A percentile compares a stretch with the other conserved stretches of the same genome.
phyloP scores from a whole-genome alignment of 2,113 vertebrate genomes.

The Prunella himalayana region DNA sequence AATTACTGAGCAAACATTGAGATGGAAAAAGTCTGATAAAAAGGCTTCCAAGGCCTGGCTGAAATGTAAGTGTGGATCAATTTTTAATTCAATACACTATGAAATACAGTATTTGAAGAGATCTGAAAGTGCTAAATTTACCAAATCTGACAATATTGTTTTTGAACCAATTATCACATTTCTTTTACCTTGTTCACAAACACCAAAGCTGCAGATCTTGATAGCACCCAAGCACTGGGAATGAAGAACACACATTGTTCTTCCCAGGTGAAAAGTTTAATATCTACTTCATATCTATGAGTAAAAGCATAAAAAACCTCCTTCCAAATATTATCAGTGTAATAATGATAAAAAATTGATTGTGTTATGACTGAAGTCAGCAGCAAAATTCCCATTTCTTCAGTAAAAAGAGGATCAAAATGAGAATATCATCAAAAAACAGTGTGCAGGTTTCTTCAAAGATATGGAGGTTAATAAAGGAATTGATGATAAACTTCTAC shows the following conservation, averaged over 20 bases:
- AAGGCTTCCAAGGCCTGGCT: not conserved
- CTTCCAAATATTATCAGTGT: not conserved
- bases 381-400: not conserved
- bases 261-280: not conserved
- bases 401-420: constrained; percentile 17
- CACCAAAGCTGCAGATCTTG: not conserved
- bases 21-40: not conserved
- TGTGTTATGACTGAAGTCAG: not conserved
- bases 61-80: not conserved
- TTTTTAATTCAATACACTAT: not conserved
- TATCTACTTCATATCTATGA: not conserved
- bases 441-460: not conserved
- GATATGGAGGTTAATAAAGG: constrained; percentile 6
- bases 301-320: not conserved
- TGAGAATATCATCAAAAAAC: constrained; percentile 14
- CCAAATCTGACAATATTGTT: not conserved
- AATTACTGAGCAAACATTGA: not conserved
- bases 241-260: not conserved
- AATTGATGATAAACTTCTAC: constrained; percentile 33
- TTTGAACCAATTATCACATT: not conserved
- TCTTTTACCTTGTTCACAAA: not conserved
- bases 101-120: not conserved
- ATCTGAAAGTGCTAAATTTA: not conserved
- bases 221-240: not conserved
- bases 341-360: not conserved